Conservation (phyloP, 2,888 invertebrate genomes). For the Drosophila paramelanica region DNA sequence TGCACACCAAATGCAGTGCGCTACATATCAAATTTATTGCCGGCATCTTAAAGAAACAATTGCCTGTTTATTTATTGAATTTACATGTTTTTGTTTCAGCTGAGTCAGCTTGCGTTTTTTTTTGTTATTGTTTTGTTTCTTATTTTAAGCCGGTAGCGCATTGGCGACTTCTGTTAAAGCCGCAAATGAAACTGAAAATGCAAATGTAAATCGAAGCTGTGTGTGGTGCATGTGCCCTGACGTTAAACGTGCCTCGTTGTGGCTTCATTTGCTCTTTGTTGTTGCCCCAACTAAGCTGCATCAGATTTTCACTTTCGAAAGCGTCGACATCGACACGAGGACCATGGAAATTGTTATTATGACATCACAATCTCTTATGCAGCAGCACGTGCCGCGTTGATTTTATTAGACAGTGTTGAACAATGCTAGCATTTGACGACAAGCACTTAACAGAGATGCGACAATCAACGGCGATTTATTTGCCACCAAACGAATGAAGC, state of each 20-base stretch:
- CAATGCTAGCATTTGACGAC: neutral
- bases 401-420: slow-evolving; percentile 12
- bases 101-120: slow-evolving; percentile 4
- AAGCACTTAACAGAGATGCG: neutral
- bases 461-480: no score
- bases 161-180: slow-evolving; percentile 8
- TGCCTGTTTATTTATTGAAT: neutral
- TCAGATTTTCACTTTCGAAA: slow-evolving; percentile 46
- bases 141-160: slow-evolving; percentile 7
- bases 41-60: neutral
- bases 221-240: slow-evolving; percentile 12
- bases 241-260: slow-evolving; percentile 1
- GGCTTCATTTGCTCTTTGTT: neutral
- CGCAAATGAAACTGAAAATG: slow-evolving; percentile 5
- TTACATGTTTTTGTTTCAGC: neutral
- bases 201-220: slow-evolving; percentile 12
- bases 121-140: no score
- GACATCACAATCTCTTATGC: slow-evolving; percentile 26
- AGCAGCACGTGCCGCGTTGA: slow-evolving; percentile 13
- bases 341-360: slow-evolving; percentile 28
- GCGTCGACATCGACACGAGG: slow-evolving; percentile 18
- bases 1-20: slow-evolving; percentile 2
- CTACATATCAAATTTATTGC: slow-evolving; percentile 9
- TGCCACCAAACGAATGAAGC: no score
- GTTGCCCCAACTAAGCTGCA: slow-evolving; percentile 17